A percentile compares a stretch with the other conserved stretches of the same genome.
Conservation (phyloP, 37 sponge, comb jelly and placozoan species). For the Ianthella basta region DNA sequence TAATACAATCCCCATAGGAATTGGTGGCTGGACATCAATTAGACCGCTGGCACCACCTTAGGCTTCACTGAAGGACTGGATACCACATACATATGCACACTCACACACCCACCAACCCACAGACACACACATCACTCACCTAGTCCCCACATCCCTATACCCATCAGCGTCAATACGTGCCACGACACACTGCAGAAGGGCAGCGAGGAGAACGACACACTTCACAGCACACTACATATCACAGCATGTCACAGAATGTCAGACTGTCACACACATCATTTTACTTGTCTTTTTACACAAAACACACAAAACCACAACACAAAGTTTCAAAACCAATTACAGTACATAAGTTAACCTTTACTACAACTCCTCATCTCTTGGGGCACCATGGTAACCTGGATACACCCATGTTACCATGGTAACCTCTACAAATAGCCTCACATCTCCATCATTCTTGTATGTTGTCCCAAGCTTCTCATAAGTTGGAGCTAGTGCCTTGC, state of each 20-base stretch:
- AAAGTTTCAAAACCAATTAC: too few relatives aligned
- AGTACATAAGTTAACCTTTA: too few relatives aligned
- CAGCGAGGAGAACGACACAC: background rate
- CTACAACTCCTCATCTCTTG: too few relatives aligned
- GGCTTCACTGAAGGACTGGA: too few relatives aligned
- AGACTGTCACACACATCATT: too few relatives aligned
- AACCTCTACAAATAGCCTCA: conserved; percentile 30
- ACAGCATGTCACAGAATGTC: too few relatives aligned
- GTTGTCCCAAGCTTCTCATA: conserved; percentile 92
- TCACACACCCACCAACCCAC: background rate
- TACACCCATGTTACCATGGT: background rate
- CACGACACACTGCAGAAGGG: conserved; percentile 90
- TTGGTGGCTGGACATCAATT: background rate
- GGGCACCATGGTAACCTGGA: too few relatives aligned
- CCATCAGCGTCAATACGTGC: conserved; percentile 96
- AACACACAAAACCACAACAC: too few relatives aligned
- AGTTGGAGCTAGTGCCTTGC: conserved; percentile 86
- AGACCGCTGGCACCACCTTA: background rate
- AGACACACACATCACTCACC: conserved; percentile 33
- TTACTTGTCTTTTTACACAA: too few relatives aligned
- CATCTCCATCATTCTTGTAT: conserved; percentile 81
- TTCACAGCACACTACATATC: too few relatives aligned
- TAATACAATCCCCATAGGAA: too few relatives aligned
- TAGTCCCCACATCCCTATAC: conserved; percentile 68
- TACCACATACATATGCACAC: background rate